Evolutionary conservation across 2,113 vertebrate genomes (phyloP).

Genomic region (Pachycephala philippinensis): DNA sequence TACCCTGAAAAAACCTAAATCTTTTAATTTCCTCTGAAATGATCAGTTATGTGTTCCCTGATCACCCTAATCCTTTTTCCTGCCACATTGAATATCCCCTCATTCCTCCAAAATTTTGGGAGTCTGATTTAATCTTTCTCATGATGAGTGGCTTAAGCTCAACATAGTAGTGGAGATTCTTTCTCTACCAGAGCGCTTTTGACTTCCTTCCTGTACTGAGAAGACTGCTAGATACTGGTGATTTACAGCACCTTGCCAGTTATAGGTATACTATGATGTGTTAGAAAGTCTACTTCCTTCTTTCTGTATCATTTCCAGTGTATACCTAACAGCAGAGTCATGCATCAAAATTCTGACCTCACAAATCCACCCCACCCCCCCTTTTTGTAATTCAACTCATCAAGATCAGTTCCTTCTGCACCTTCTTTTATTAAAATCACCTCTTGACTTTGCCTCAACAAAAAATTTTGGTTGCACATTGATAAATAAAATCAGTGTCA

Average conservation of each 20-base stretch:
- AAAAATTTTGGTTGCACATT: not conserved
- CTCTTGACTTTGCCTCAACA: not conserved
- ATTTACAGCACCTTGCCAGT: not conserved
- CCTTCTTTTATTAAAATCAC: not conserved
- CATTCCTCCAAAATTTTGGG: not conserved
- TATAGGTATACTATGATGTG: not conserved
- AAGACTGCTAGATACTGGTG: not conserved
- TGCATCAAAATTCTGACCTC: not conserved
- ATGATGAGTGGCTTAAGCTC: not conserved
- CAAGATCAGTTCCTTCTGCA: not conserved
- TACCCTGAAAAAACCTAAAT: not conserved
- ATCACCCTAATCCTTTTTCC: not conserved
- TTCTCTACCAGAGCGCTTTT: not conserved
- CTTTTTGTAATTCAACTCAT: not conserved
- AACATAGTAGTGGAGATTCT: not conserved
- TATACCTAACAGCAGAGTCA: not conserved
- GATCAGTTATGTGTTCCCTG: not conserved
- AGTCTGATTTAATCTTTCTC: not conserved
- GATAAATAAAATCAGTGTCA: not conserved
- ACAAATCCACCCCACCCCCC: accelerated
- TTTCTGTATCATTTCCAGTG: not conserved
- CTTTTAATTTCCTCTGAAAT: not conserved
- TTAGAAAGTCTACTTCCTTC: not conserved
- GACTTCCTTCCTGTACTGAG: not conserved
- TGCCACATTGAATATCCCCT: not conserved